Evolutionary conservation across 1,140 invertebrate genomes (phyloP).

Genomic region (Pygmarrhopalites habei): DNA sequence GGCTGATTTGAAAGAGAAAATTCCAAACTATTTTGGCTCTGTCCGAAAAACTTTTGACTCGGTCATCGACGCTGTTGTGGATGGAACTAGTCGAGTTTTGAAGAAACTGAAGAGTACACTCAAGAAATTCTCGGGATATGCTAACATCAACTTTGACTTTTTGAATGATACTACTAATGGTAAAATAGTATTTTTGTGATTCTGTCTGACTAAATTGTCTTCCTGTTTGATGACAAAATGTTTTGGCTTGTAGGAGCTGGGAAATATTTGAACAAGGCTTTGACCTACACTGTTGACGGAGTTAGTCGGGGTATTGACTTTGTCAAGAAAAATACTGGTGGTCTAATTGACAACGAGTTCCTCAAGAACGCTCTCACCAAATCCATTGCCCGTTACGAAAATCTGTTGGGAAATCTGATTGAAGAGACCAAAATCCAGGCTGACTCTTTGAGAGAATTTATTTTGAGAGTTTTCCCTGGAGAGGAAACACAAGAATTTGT

Average conservation of each 20-base stretch:
- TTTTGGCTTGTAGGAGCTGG: conserved; percentile 16
- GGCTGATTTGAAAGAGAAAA: not conserved
- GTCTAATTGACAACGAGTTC: conserved; percentile 15
- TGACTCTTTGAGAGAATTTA: conserved; percentile 21
- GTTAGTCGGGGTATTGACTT: not conserved
- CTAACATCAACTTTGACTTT: conserved; percentile 13
- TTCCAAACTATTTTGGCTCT: conserved; percentile 6
- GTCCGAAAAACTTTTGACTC: not conserved
- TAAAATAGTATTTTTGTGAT: conserved; percentile 3
- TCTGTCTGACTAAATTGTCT: not conserved
- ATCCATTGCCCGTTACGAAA: conserved; percentile 3
- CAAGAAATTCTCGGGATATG: conserved; percentile 4
- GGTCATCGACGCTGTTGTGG: conserved; percentile 17
- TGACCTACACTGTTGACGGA: not conserved
- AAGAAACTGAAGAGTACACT: conserved; percentile 1
- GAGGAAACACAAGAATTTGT: conserved; percentile 52
- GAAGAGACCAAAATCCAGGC: conserved; percentile 22
- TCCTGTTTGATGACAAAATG: not conserved
- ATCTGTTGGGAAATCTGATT: conserved; percentile 16
- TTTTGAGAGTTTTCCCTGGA: conserved; percentile 27
- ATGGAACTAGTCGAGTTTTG: not conserved
- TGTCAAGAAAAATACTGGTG: not conserved
- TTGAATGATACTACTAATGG: conserved; percentile 16
- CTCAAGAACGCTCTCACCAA: conserved; percentile 11
- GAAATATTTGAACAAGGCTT: conserved; percentile 1